Evolutionary conservation across 2,113 vertebrate genomes (phyloP).

Genomic region (Fulica atra): DNA sequence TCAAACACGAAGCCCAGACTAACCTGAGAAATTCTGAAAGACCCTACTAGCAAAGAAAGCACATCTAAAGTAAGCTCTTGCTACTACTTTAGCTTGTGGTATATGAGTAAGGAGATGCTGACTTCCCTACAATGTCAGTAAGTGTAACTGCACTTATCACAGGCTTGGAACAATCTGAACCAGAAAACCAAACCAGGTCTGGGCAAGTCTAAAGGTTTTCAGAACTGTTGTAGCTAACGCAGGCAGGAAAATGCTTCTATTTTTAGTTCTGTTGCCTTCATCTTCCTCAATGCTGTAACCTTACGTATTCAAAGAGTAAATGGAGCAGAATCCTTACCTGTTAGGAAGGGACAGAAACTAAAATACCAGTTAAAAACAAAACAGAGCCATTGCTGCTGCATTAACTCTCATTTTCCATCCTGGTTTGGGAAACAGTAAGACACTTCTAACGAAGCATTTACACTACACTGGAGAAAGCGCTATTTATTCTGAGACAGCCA

Average conservation of each 20-base stretch:
- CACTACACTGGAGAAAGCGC: neutral
- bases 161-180: neutral
- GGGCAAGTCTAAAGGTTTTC: neutral
- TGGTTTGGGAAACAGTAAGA: neutral
- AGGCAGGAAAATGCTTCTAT: neutral
- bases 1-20: neutral
- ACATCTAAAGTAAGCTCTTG: accelerated
- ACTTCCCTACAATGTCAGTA: neutral
- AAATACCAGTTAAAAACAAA: neutral
- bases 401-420: neutral
- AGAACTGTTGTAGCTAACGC: neutral
- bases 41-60: neutral
- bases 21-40: neutral
- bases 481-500: slow-evolving; percentile 16
- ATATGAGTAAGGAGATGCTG: neutral
- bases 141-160: neutral
- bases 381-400: neutral
- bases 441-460: neutral
- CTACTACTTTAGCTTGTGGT: neutral
- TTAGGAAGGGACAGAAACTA: neutral
- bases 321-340: neutral
- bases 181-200: neutral
- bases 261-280: neutral
- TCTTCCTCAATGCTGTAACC: neutral
- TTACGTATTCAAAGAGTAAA: neutral